Evolutionary conservation across 2,797 vertebrate species (phyloP).

Genomic region (Epinephelus awoara): DNA sequence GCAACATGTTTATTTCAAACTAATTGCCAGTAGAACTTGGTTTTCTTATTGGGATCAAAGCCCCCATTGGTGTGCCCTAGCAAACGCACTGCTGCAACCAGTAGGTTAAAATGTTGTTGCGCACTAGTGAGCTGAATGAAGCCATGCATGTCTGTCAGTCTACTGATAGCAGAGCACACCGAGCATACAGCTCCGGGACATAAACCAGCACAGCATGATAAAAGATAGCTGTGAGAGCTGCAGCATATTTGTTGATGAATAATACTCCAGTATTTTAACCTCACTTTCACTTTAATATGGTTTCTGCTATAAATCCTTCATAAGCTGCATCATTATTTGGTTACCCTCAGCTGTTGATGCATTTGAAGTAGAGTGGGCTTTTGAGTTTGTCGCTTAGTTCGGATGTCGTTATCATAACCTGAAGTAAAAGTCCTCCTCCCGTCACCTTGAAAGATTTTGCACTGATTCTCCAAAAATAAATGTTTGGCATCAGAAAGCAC

Average conservation of each 20-base stretch:
- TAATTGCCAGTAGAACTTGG: constrained; percentile 42
- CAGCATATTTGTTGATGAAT: constrained; percentile 45
- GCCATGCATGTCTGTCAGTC: constrained; percentile 42
- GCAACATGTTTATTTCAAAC: constrained; percentile 55
- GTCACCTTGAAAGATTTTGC: constrained; percentile 34
- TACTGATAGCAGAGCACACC: constrained; percentile 51
- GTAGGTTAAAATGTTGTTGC: constrained; percentile 23
- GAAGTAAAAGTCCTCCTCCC: constrained; percentile 6
- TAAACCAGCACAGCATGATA: constrained; percentile 53
- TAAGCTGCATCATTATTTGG: constrained; percentile 53
- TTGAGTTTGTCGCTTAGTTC: constrained; percentile 15
- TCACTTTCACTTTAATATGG: constrained; percentile 18
- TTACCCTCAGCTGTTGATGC: constrained; percentile 38
- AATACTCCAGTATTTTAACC: constrained; percentile 18
- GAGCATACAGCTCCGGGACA: constrained; percentile 47
- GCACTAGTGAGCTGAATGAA: constrained; percentile 36
- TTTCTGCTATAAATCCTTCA: constrained; percentile 37
- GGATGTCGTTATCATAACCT: constrained; percentile 6
- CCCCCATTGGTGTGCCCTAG: constrained; percentile 13
- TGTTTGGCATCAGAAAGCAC: constrained; percentile 31
- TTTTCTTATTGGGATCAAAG: constrained; percentile 56
- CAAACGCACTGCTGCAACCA: constrained; percentile 17
- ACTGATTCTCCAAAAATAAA: constrained; percentile 39
- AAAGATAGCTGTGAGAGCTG: constrained; percentile 43
- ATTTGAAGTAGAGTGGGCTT: constrained; percentile 33